These are phyloP conservation scores for Metopolophium dirhodum DNA, from an alignment of 1,140 invertebrate genomes.

Conservation along the genomic window DNA sequence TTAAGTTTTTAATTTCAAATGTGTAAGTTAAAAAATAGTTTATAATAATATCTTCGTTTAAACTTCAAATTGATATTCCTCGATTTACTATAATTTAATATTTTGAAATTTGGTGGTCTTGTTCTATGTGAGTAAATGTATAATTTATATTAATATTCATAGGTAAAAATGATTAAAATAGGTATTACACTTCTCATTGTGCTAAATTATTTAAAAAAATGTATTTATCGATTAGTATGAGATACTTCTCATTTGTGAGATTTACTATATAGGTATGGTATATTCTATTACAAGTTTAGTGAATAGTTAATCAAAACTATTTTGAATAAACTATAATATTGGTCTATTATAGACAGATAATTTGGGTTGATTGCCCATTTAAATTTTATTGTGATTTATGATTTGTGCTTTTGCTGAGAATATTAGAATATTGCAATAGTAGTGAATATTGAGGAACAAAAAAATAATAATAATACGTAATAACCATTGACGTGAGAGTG, in stretches of 20 bases:
- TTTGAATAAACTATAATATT: background rate
- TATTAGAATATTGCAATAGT: background rate
- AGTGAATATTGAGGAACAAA: background rate
- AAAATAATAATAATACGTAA: background rate
- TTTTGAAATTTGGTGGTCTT: no score
- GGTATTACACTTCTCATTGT: background rate
- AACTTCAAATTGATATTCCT: background rate
- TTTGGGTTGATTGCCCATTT: background rate
- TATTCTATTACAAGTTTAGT: background rate
- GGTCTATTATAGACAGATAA: background rate
- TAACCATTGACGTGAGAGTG: background rate
- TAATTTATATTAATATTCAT: background rate
- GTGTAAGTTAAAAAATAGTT: background rate
- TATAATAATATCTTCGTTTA: background rate
- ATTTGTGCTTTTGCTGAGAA: background rate
- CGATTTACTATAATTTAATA: no score
- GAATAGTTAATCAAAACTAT: background rate
- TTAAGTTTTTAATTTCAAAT: background rate
- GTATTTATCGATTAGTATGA: background rate
- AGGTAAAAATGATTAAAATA: background rate
- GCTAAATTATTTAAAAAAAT: background rate
- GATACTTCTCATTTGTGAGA: background rate
- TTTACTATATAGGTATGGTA: background rate
- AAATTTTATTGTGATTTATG: background rate
- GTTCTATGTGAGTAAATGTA: no score